Evolutionary conservation across 2,888 invertebrate species (phyloP), one percentile per base, ranked within the genome.

Genomic region (Drosophila emarginata): DNA sequence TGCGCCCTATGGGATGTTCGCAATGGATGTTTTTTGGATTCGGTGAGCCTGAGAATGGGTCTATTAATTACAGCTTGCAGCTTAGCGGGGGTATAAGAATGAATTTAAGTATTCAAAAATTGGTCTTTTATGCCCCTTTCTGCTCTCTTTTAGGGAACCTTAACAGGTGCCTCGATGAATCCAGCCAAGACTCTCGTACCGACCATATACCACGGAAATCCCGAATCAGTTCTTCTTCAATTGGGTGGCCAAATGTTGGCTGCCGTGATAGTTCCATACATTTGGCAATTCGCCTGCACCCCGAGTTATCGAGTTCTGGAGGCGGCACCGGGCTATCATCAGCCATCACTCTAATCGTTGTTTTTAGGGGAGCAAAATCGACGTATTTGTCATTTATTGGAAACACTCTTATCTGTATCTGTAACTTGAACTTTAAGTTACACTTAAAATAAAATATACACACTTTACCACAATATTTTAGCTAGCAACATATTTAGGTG

Each of bases 161-260:
- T 88, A 4, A 96, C 96, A 0, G 95, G 94, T 0, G 94, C 94
- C 11, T 94, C 94, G 74, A 93, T 95, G 94, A 95, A 95, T 86
- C 95, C 95, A 0, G 95, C 93, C 0, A 93, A 95, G 67, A 92
- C 93, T 1, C 92, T 96, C 1, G 95, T 93, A 0, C 96, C 96
- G 0, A 95, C 95, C 0, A 64, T 96, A 0, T 94, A 94, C 92
- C 94, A 94, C n/a, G 93, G 93, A 1, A 91, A 93, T 21, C 96
- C 95, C 94, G 74, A 90, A 0, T 77, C 92, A 37, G 95, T 95
- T 64, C 95, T 95, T 94, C 36, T 95, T 0, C 95, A 94, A 81
- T 94, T 95, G 94, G 89, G 93, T 2, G 95, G 94, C 18, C 95
- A 95, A 0, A 37, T 93, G 2, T 53, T 84, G 2, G 93, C 93